Conservation (phyloP, 2,888 invertebrate genomes). For the Dicycla oo region DNA sequence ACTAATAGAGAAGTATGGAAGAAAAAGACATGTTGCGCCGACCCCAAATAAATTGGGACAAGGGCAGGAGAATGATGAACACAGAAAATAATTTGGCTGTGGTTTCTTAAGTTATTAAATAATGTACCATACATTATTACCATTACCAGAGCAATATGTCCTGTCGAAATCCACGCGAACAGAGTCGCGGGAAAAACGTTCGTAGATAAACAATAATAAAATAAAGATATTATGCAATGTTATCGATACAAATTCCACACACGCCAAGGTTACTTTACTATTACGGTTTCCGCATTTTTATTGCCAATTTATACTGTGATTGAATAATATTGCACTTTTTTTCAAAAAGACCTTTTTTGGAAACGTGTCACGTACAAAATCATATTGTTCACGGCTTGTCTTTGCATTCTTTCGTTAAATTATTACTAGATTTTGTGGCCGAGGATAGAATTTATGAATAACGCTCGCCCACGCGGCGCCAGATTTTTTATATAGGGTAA, state of each 20-base stretch:
- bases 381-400: conserved; percentile 18
- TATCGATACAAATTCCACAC: conserved; percentile 54
- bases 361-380: conserved; percentile 42
- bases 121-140: no score
- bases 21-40: no score
- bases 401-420: conserved; percentile 17
- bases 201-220: not conserved
- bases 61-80: no score
- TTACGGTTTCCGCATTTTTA: conserved; percentile 43
- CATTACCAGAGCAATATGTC: no score
- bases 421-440: not conserved
- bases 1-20: no score
- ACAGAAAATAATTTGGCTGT: no score
- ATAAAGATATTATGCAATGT: conserved; percentile 8
- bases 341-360: not conserved
- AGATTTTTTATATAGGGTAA: no score
- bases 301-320: conserved; percentile 40
- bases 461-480: not conserved
- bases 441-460: conserved; percentile 5
- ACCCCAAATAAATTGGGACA: no score
- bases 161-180: not conserved
- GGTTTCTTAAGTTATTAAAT: no score
- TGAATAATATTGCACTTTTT: conserved; percentile 39
- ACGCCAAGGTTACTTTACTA: conserved; percentile 34
- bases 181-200: not conserved